Evolutionary conservation across 1,140 invertebrate genomes (phyloP).

Genomic region (Pseudomyrmex concolor): DNA sequence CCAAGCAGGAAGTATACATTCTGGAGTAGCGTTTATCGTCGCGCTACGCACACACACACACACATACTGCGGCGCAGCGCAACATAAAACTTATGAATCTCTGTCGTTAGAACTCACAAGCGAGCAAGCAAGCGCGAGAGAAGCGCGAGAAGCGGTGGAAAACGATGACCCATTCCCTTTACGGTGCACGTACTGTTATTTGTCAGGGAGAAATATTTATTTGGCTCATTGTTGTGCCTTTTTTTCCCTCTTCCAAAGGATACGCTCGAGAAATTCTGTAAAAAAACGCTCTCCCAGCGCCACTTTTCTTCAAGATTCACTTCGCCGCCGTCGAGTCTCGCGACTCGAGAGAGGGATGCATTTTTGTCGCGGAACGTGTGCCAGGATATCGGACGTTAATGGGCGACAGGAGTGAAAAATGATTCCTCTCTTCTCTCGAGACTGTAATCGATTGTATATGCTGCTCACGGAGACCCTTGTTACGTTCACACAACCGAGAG

Average conservation of each 20-base stretch:
- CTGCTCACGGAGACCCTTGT: constrained; percentile 19
- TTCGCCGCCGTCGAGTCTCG: not conserved
- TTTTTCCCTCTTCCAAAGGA: not conserved
- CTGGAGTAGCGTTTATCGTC: constrained; percentile 32
- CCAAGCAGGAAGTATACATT: constrained; percentile 41
- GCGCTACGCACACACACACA: not conserved
- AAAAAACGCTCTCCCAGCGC: not conserved
- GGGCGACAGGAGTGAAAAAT: constrained; percentile 48
- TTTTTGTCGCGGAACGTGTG: constrained; percentile 47
- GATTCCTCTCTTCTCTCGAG: constrained; percentile 29
- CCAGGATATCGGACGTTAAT: constrained; percentile 41
- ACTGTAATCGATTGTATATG: constrained; percentile 39
- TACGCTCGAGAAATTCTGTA: constrained; percentile 17
- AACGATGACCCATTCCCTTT: constrained; percentile 23
- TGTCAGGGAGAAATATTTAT: constrained; percentile 32
- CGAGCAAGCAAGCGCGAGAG: constrained; percentile 17
- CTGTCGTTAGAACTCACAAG: not conserved
- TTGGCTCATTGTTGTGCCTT: not conserved
- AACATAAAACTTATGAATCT: not conserved
- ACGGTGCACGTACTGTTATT: constrained; percentile 8
- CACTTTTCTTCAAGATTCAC: constrained; percentile 16
- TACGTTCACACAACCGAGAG: constrained; percentile 15
- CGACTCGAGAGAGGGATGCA: constrained; percentile 16
- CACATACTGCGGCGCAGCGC: not conserved
- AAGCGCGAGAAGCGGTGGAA: no score